These are phyloP conservation scores for Probaryconus sp. DNA, from an alignment of 1,140 invertebrate species.

Conservation along the genomic window DNA sequence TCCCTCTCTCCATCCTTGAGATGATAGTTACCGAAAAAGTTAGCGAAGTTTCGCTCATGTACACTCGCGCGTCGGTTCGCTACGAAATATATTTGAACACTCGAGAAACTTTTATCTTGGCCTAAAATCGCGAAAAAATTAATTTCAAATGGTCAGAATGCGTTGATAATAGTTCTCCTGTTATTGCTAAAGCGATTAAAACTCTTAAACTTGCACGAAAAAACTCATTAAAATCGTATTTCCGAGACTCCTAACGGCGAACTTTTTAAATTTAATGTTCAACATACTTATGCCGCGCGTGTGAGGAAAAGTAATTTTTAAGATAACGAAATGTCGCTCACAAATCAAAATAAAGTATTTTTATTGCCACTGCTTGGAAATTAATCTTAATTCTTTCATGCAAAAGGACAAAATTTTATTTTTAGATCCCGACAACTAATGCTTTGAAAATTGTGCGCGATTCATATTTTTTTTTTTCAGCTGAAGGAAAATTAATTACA, in stretches of 20 bases:
- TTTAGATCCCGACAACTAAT: too few relatives aligned
- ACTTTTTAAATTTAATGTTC: conserved; percentile 19
- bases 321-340: conserved; percentile 19
- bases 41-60: conserved; percentile 36
- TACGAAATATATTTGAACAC: conserved; percentile 27
- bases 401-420: too few relatives aligned
- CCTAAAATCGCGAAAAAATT: conserved; percentile 57
- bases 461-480: too few relatives aligned
- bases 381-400: too few relatives aligned
- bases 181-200: conserved; percentile 50
- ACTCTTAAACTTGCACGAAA: conserved; percentile 40
- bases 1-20: conserved; percentile 5
- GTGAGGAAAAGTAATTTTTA: conserved; percentile 32
- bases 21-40: conserved; percentile 53
- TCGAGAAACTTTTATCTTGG: conserved; percentile 47
- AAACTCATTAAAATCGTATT: conserved; percentile 56
- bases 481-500: too few relatives aligned
- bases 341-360: too few relatives aligned
- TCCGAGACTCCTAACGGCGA: conserved; percentile 2
- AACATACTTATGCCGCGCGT: conserved; percentile 26
- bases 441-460: too few relatives aligned
- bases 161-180: conserved; percentile 53
- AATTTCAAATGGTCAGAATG: conserved; percentile 57
- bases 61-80: conserved; percentile 18
- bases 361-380: too few relatives aligned